Base-by-base conservation (phyloP, 2,113 vertebrate species). In the Paraplagusia blochii region DNA sequence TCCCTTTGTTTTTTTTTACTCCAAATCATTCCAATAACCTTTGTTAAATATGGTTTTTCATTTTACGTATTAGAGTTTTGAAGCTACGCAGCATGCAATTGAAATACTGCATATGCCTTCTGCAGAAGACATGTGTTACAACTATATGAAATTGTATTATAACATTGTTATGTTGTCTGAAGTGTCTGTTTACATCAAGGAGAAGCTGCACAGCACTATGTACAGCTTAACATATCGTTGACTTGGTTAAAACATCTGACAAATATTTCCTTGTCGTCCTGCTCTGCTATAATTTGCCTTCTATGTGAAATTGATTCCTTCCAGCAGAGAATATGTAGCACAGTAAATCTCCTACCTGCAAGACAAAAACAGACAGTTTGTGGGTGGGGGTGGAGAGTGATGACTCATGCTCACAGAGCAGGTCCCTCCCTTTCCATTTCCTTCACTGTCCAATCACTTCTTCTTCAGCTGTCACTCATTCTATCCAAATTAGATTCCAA, bases 361-460 rank as follows among this genome's bases (percentile, higher is more conserved):
- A 75, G 65, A 58, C 72, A 72, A 74, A 82, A 79, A 73, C 77
- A 86, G 83, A 82, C 73, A 76, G 74, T 85, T 81, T 79, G 61
- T 50, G 70, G 44, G 70, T 53, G 75, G 72, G 77, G 69, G 80
- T 79, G 77, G 82, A 71, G 84, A 85, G 81, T 73, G 88, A 89
- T 89, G 88, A 90, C 87, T 90, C 90, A 91, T 88, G 72, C 83
- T 76, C 81, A 63, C 79, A 77, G 80, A 69, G 72, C 76, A 84
- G 72, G 83, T 77, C 71, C 77, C 81, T 82, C 86, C 77, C 82
- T 85, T 79, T 79, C 64, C 69, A 71, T 88, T 80, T 76, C 78
- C 84, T 88, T 82, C 84, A 79, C 64, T 84, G 86, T 84, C 87
- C 84, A 88, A 85, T 88, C 80, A 87, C 61, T 85, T 88, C 82